phyloP scores from a whole-genome alignment of 1,140 invertebrate genomes.

The Physella acuta region DNA sequence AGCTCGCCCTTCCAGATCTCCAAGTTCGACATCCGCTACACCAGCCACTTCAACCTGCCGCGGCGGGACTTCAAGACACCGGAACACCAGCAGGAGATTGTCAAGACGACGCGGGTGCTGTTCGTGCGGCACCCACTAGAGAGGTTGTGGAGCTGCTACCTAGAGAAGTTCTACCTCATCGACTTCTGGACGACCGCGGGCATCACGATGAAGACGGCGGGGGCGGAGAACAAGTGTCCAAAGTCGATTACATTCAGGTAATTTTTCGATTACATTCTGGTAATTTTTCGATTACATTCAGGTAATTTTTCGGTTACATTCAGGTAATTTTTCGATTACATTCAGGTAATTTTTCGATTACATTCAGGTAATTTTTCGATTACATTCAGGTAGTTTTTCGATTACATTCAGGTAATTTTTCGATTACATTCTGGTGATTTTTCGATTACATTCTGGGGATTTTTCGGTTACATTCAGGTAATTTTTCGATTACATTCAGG shows the following conservation, averaged over 20 bases:
- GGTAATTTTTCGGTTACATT: no score
- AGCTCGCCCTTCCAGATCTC: constrained; percentile 22
- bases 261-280: no score
- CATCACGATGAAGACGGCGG: neutral
- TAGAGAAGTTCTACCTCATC: constrained; percentile 23
- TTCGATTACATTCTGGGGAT: no score
- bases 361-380: no score
- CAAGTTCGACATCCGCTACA: constrained; percentile 23
- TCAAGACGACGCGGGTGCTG: constrained; percentile 1
- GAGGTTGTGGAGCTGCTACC: constrained; percentile 19
- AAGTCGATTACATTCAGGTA: constrained; percentile 22
- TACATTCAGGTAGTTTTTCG: constrained; percentile 18
- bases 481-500: no score
- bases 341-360: constrained; percentile 21
- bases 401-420: no score
- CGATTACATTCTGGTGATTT: no score
- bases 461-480: no score
- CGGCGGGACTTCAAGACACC: neutral
- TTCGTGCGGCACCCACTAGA: constrained; percentile 22
- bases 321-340: no score
- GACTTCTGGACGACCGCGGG: constrained; percentile 20
- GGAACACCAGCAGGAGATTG: neutral
- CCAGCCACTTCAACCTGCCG: constrained; percentile 21
- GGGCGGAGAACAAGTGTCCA: constrained; percentile 16
- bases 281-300: constrained; percentile 20